Base-by-base conservation (phyloP, 2,797 vertebrate genomes). In the Pseudopleuronectes americanus region DNA sequence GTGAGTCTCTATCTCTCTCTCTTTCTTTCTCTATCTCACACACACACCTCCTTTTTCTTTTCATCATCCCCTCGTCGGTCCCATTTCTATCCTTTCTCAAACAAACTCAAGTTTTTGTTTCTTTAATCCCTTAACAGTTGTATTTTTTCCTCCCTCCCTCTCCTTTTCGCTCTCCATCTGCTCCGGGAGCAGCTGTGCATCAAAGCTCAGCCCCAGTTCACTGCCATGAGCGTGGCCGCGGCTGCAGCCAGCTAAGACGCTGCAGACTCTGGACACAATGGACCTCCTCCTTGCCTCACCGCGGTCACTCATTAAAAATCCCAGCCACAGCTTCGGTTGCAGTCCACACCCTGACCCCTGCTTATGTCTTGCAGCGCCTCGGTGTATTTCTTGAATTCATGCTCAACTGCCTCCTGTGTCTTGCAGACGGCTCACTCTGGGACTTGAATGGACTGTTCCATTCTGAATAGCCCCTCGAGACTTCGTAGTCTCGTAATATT, bases 231-330 rank as follows among this genome's bases (percentile, higher is more conserved):
- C 67, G 13, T 28, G 56, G 71, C 73, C 38, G 61, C 8, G 52
- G 74, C 63, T 28, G 51, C 64, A 58, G 81, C 80, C 74, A 16
- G 70, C 75, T 66, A 56, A 76, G 76, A 80, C 52, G 57, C 77
- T 57, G 55, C 63, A 58, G 67, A 60, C 69, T 45, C 75, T 23
- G 64, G 76, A 87, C 84, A 89, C 85, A 89, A 90, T 87, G 80
- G 86, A 86, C 84, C 81, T 77, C 86, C 83, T 81, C 76, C 76
- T 65, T 53, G 65, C 76, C 69, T 86, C 88, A 57, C 81, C 23
- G 31, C 70, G 26, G 87, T 78, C 73, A 83, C 49, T 87, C 87
- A 88, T 91, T 88, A 87, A 84, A 89, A 82, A 80, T 86, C 80
- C 71, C 60, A 71, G 80, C 67, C 71, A 69, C 74, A 68, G 84